Base-by-base conservation (phyloP, 1,140 invertebrate species). In the Pseudomyrmex cubaensis region DNA sequence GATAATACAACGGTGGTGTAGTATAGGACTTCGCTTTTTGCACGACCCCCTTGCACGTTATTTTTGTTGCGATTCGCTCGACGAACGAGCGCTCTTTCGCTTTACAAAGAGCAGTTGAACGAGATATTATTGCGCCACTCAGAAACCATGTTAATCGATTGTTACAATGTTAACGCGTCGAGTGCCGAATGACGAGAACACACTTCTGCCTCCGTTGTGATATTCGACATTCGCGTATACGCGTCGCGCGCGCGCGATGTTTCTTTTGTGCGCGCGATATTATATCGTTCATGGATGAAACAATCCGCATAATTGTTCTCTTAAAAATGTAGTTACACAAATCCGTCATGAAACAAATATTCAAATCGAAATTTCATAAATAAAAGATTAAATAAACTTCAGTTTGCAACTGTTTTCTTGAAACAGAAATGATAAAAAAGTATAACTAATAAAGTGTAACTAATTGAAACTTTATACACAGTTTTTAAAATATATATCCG, bases 61-160 rank as follows among this genome's bases (percentile, higher is more conserved):
- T 72, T 72, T 72, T 35, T 35, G 17, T 78, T 52, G 17, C 62
- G 48, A 13, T 44, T 20, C 54, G 48, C 54, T 56, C 64, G 44
- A 48, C 57, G n/a, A 52, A 17, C n/a, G 7, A 13, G 64, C 76
- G 70, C 35, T 35, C 35, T 35, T 70, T 72, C 15, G 44, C 25
- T 72, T 72, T 80, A 72, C 66, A 80, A 80, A 80, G 64, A 61
- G 66, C 54, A 46, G 2, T 50, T 80, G 15, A 48, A 78, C 44
- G 54, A 56, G 76, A 61, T 80, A 80, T 72, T 80, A 72, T 80
- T 59, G 54, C 54, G n/a, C 76, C 48, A 80, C 25, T 22, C 56
- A 35, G 66, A 72, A 80, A 80, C 54, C 54, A 25, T 44, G 54
- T 72, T 80, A 80, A 80, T 72, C 76, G 76, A 80, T 78, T 80